Evolutionary conservation across 2,113 vertebrate species (phyloP), one percentile per base, ranked within the genome.

Genomic region (Mohoua ochrocephala): DNA sequence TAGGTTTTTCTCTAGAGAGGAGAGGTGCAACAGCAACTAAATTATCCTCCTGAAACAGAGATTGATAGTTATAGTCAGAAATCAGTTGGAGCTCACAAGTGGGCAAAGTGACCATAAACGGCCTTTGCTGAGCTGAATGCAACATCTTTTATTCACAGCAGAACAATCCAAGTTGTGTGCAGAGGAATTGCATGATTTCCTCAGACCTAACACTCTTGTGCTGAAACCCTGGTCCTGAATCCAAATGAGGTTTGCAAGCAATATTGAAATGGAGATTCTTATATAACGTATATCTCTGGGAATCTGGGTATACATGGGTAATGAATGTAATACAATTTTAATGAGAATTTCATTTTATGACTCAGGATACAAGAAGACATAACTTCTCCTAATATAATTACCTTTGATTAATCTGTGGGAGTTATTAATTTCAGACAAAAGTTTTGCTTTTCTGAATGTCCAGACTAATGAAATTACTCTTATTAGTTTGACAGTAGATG

Each of bases 361-460:
- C 91, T 95, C 91, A 88, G 96, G 94, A 97, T 97, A 94, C 96
- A 95, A 82, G 93, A 91, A 96, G 97, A 96, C 95, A 95, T 97
- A 96, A 95, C 92, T 97, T 97, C 91, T 97, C 28, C 70, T 97
- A 95, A 97, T 96, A 90, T 95, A 97, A 97, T 97, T 97, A 96
- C 35, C 92, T 97, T 97, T 97, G 96, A 97, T 97, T 97, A 97
- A 97, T 97, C 94, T 95, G 92, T 85, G 71, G 93, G 96, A 97
- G 96, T 97, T 97, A 97, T 96, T 97, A 97, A 97, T 94, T 97
- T 96, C 95, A 96, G 91, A 93, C 92, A 95, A 96, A 97, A 96
- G 87, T 95, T 97, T 95, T 96, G 75, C 70, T 89, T 96, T 93
- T 95, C 79, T 19, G 30, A 93, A 93, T 78, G 82, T 89, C 93